Evolutionary conservation across 1,140 invertebrate genomes (phyloP).

Genomic region (Zaprionus africanus): DNA sequence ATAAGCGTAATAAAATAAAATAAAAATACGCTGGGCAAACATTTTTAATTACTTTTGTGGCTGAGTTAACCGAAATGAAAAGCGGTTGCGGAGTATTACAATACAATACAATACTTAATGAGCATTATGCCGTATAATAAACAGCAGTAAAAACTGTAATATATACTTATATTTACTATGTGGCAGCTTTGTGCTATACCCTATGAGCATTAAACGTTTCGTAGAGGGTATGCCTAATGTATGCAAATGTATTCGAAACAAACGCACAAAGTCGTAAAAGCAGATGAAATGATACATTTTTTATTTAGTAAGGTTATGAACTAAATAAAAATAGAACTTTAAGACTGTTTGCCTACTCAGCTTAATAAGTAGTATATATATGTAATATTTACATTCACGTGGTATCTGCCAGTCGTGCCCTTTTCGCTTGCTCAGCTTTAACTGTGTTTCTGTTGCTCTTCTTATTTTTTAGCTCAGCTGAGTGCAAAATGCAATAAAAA

Average conservation of each 20-base stretch:
- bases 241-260: conserved; percentile 13
- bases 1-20: conserved; percentile 37
- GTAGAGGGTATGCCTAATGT: neutral
- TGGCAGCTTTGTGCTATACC: conserved; percentile 14
- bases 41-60: conserved; percentile 76
- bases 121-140: conserved; percentile 77
- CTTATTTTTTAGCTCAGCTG: conserved; percentile 35
- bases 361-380: no score
- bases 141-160: conserved; percentile 53
- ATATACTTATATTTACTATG: conserved; percentile 46
- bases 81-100: conserved; percentile 60
- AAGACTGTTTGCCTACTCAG: no score
- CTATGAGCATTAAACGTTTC: neutral
- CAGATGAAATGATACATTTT: neutral
- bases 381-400: no score
- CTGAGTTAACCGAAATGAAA: conserved; percentile 46
- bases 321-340: neutral
- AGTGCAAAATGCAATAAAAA: conserved; percentile 74
- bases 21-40: conserved; percentile 60
- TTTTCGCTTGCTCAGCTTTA: neutral
- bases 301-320: neutral
- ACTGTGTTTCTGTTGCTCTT: conserved; percentile 11
- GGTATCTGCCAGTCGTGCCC: neutral
- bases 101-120: conserved; percentile 79
- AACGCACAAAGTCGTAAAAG: neutral